These are phyloP conservation scores for Polyommatus iphigenia DNA, from an alignment of 2,888 invertebrate species.

Conservation along the genomic window DNA sequence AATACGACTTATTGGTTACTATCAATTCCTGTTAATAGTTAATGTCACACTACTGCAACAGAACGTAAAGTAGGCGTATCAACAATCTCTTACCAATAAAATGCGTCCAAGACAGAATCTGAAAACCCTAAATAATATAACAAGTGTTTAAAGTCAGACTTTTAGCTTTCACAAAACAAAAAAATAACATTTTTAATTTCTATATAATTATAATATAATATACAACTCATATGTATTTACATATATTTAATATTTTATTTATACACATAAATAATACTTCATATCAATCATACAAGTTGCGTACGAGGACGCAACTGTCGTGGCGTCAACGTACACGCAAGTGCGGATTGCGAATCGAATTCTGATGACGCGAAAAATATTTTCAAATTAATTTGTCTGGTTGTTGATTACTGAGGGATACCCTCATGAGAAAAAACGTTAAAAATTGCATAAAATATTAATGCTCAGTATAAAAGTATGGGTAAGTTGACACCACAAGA, in stretches of 20 bases:
- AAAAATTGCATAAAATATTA: neutral
- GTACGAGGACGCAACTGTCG: constrained; percentile 43
- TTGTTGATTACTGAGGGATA: neutral
- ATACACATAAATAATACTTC: constrained; percentile 74
- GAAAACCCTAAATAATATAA: constrained; percentile 68
- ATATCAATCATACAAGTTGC: constrained; percentile 64
- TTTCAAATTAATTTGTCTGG: neutral
- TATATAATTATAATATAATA: constrained; percentile 65
- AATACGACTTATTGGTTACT: neutral
- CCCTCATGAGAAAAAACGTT: neutral
- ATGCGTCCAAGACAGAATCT: constrained; percentile 49
- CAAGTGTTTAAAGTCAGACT: constrained; percentile 79
- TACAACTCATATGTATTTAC: constrained; percentile 78
- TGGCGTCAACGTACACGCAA: constrained; percentile 39
- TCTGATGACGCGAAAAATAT: neutral
- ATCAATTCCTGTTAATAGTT: neutral
- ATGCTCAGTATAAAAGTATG: neutral
- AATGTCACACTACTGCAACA: neutral
- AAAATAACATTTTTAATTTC: constrained; percentile 75
- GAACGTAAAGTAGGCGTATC: neutral
- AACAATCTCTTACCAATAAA: neutral
- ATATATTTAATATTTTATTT: constrained; percentile 76
- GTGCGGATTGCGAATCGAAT: neutral
- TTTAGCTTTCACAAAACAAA: constrained; percentile 73
- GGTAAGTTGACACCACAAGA: constrained; percentile 38